Conservation (phyloP, 30 jellyfish, hydroid and myxozoan species). For the Turritopsis dohrnii region DNA sequence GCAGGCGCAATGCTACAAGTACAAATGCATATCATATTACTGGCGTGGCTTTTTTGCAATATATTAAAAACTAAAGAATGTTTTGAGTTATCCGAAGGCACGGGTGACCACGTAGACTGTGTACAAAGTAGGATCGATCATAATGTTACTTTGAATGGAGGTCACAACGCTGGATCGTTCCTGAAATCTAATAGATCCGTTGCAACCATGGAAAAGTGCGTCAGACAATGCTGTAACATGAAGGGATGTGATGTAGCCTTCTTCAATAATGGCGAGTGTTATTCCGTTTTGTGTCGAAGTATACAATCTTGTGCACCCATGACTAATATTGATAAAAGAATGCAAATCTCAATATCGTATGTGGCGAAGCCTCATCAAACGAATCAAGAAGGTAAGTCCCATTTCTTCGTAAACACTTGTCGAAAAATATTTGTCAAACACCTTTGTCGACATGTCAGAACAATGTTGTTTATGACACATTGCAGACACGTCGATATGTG, state of each 20-base stretch:
- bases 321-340: slow-evolving; percentile 27
- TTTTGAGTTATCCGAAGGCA: slow-evolving; percentile 24
- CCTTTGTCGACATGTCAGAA: too few species aligned
- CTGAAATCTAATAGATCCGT: slow-evolving; percentile 59
- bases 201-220: slow-evolving; percentile 70
- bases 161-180: slow-evolving; percentile 72
- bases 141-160: slow-evolving; percentile 77
- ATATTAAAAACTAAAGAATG: not conserved
- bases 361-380: slow-evolving; percentile 70
- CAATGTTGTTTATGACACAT: too few species aligned
- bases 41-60: not conserved
- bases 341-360: slow-evolving; percentile 56
- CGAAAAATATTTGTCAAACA: too few species aligned
- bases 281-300: slow-evolving; percentile 71
- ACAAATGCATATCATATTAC: not conserved
- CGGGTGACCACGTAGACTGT: slow-evolving; percentile 54
- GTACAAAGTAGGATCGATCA: slow-evolving; percentile 69
- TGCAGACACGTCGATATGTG: too few species aligned
- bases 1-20: too few species aligned
- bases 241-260: slow-evolving; percentile 85
- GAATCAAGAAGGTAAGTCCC: not conserved
- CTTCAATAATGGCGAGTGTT: slow-evolving; percentile 63
- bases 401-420: too few species aligned
- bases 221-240: slow-evolving; percentile 77
- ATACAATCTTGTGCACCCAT: slow-evolving; percentile 89